Evolutionary conservation across 2,113 vertebrate genomes (phyloP).

Genomic region (Trochalopteron elliotii): DNA sequence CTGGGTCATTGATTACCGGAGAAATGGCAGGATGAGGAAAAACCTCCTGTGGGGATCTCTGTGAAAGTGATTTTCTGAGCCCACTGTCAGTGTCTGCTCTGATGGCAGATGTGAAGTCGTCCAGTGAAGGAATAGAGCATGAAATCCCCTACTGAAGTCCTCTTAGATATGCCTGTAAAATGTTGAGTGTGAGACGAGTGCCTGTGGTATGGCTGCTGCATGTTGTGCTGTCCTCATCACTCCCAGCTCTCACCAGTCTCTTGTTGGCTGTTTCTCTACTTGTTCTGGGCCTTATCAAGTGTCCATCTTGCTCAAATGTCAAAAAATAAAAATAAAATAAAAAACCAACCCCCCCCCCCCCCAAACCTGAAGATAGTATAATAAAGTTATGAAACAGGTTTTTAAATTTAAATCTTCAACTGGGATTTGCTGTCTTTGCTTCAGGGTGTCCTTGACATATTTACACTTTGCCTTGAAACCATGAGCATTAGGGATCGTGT

Average conservation of each 20-base stretch:
- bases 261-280: background rate
- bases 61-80: background rate
- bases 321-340: background rate
- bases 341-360: rapidly evolving
- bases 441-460: background rate
- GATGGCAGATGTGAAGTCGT: conserved; percentile 4
- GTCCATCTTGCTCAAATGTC: background rate
- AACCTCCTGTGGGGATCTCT: background rate
- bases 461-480: background rate
- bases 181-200: background rate
- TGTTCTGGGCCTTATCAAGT: background rate
- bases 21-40: background rate
- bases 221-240: background rate
- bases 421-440: background rate
- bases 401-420: background rate
- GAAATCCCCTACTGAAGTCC: background rate
- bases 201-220: rapidly evolving
- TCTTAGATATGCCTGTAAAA: background rate
- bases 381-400: background rate
- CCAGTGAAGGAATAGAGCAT: background rate
- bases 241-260: background rate
- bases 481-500: background rate
- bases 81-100: background rate
- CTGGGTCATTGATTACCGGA: background rate
- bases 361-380: background rate